Base-by-base conservation (phyloP, 2,888 invertebrate genomes). In the Eupithecia tripunctaria region DNA sequence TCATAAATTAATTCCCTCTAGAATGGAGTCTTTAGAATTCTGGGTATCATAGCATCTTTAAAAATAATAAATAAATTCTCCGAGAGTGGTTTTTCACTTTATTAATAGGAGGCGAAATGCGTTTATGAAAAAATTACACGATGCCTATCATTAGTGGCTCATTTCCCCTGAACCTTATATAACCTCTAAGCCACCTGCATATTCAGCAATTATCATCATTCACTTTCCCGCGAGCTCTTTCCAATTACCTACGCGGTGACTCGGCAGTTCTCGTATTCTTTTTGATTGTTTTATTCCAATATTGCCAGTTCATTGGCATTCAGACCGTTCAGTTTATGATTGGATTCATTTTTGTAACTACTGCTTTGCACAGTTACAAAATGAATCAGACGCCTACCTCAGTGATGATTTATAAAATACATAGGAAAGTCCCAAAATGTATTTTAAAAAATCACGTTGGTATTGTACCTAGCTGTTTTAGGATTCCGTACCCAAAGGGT, bases 11-110 rank as follows among this genome's bases (percentile, higher is more conserved):
- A 29, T 67, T 72, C 14, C 56, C 38, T n/a, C n/a, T n/a, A n/a
- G n/a, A n/a, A n/a, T n/a, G n/a, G n/a, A 29, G 29, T 62, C 60
- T 41, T 68, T 72, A 56, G 67, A 56, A 64, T 71, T 67, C 63
- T 41, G 27, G 15, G 62, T 18, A 60, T 15, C 60, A 6, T 14
- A 25, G 7, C 18, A 60, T 25, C 25, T 25, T 27, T 15, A 29
- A 60, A 15, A 6, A 27, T 60, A 60, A 56, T 25, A 21, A 10
- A 7, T 2, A 56, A 56, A 56, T 10, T 36, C 4, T 56, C 43
- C 56, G 6, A 8, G 25, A 56, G 56, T n/a, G 25, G 14, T 12
- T 25, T 21, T 51, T 21, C 8, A 56, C 12, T 10, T 12, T 38
- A 41, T 14, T 21, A 25, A 12, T 25, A 21, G 2, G 1, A 3